A percentile compares a stretch with the other conserved stretches of the same genome.
phyloP scores from a whole-genome alignment of 2,113 vertebrate species.

The Alethe castanea region DNA sequence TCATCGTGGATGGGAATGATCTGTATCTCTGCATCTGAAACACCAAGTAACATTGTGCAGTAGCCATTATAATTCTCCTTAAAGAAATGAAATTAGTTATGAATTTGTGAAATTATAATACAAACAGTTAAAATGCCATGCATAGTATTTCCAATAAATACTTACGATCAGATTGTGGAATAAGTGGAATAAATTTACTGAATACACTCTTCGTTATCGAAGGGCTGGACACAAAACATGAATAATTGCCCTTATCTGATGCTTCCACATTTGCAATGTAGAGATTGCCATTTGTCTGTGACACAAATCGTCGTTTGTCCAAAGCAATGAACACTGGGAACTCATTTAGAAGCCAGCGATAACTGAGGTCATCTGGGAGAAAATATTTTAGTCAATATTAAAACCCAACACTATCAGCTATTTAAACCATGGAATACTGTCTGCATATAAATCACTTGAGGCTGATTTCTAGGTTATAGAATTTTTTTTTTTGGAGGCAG shows the following conservation, averaged over 20 bases:
- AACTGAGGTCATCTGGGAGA: slow-evolving; percentile 87
- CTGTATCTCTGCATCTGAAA: background rate
- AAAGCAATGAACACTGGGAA: slow-evolving; percentile 93
- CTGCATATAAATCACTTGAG: background rate
- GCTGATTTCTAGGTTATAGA: background rate
- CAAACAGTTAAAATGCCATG: background rate
- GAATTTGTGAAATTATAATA: background rate
- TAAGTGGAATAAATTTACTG: slow-evolving; percentile 95
- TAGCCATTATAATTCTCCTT: background rate
- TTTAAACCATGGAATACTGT: background rate
- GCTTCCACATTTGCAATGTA: slow-evolving; percentile 94
- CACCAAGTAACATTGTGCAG: background rate
- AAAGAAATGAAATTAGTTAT: background rate
- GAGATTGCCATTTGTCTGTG: slow-evolving; percentile 93
- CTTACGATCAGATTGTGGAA: slow-evolving; percentile 88
- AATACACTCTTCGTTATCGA: slow-evolving; percentile 97
- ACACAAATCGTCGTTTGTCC: slow-evolving; percentile 92
- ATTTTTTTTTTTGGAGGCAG: background rate
- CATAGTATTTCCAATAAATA: slow-evolving; percentile 1
- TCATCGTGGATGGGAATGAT: background rate
- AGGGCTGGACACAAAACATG: slow-evolving; percentile 91
- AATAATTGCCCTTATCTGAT: slow-evolving; percentile 93
- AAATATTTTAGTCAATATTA: slow-evolving; percentile 46
- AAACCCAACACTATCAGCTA: background rate
- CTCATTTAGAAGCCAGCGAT: slow-evolving; percentile 96